A percentile compares a stretch with the other conserved stretches of the same genome.
phyloP scores from a whole-genome alignment of 2,797 vertebrate species.

The Phylloscopus collybita region DNA sequence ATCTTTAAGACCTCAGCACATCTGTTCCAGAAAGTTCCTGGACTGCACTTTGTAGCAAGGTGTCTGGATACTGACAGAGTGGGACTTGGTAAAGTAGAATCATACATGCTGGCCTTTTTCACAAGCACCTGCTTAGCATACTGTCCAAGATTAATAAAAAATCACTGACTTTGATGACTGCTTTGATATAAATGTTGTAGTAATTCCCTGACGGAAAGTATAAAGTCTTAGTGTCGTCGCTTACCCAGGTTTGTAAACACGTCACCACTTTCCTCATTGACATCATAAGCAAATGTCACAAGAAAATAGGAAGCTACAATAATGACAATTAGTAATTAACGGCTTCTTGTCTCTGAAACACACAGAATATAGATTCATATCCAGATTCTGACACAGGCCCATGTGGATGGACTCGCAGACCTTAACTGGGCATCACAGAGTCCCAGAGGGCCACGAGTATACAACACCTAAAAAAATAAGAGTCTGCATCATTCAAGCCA shows the following conservation, averaged over 20 bases:
- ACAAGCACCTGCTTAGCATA: not conserved
- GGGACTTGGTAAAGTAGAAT: not conserved
- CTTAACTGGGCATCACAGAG: not conserved
- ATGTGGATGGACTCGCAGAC: not conserved
- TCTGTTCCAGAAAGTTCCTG: not conserved
- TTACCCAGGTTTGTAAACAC: rapidly evolving
- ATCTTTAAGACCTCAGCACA: not conserved
- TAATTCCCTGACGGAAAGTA: not conserved
- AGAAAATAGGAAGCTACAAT: not conserved
- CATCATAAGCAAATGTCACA: not conserved
- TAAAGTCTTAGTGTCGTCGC: rapidly evolving
- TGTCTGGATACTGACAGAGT: not conserved
- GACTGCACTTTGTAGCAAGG: not conserved
- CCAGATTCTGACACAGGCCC: not conserved
- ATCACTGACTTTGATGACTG: not conserved
- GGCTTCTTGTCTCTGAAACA: not conserved
- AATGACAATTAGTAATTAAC: not conserved
- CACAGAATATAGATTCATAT: not conserved
- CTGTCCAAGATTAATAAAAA: not conserved
- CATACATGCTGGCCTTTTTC: not conserved
- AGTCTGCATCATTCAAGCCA: not conserved
- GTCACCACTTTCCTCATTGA: not conserved
- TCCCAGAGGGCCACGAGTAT: not conserved
- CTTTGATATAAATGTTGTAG: not conserved
- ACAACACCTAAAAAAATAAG: not conserved